Conservation (phyloP, 2,113 vertebrate species). For the Podarcis raffonei region DNA sequence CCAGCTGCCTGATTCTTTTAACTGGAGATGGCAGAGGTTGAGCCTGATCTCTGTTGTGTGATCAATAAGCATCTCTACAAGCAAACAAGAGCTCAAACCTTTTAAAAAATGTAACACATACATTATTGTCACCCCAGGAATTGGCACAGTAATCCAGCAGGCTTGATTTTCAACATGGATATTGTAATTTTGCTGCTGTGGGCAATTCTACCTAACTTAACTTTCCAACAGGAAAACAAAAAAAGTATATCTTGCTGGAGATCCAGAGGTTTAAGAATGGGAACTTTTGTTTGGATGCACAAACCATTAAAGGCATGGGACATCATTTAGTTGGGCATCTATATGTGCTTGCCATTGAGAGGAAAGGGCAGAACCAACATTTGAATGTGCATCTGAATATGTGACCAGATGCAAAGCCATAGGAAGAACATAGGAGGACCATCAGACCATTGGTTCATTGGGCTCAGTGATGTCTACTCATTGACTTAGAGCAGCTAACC, state of each 20-base stretch:
- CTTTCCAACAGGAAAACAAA: neutral
- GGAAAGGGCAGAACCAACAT: neutral
- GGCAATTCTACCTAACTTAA: neutral
- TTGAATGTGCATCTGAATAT: neutral
- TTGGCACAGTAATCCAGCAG: neutral
- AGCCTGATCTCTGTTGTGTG: neutral
- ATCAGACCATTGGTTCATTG: too few species aligned
- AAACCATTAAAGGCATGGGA: neutral
- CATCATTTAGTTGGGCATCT: neutral
- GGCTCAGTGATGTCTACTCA: too few species aligned
- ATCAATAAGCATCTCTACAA: neutral
- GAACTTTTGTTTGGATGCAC: neutral
- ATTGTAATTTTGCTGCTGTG: neutral
- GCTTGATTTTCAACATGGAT: neutral
- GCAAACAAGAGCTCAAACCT: neutral
- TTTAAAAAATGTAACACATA: neutral
- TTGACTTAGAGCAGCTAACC: too few species aligned
- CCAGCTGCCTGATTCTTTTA: too few species aligned
- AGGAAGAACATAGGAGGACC: neutral
- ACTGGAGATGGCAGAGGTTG: too few species aligned
- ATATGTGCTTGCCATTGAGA: neutral
- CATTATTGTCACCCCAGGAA: neutral
- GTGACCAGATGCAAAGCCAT: neutral
- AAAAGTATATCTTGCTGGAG: neutral
- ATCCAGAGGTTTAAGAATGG: neutral